A percentile compares a stretch with the other conserved stretches of the same genome.
Evolutionary conservation across 2,888 invertebrate genomes (phyloP).

Genomic region (Phyllotreta cruciferae): DNA sequence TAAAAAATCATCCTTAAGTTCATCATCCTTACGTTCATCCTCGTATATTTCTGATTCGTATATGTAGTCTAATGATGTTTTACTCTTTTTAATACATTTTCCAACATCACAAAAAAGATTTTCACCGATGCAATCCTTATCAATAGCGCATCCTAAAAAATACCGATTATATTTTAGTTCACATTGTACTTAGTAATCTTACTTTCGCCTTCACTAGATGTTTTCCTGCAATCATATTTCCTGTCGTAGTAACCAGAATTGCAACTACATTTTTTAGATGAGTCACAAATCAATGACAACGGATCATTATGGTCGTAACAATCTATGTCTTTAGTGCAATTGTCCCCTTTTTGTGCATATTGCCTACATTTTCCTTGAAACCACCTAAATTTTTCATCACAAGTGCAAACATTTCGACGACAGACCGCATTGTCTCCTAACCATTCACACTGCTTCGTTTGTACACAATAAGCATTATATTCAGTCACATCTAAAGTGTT

Average conservation of each 20-base stretch:
- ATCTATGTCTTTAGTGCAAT: conserved; percentile 34
- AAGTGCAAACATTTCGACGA: conserved; percentile 41
- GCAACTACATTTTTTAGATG: conserved; percentile 40
- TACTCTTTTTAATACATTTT: conserved; percentile 34
- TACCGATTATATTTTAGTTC: conserved; percentile 3
- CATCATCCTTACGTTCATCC: neutral
- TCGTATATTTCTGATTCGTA: neutral
- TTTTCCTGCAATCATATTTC: conserved; percentile 44
- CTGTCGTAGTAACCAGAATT: conserved; percentile 43
- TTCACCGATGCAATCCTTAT: conserved; percentile 38
- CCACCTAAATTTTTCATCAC: conserved; percentile 44
- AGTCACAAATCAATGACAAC: conserved; percentile 39
- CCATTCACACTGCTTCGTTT: conserved; percentile 44
- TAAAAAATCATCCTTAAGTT: neutral
- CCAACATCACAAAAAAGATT: conserved; percentile 39
- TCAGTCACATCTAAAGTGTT: conserved; percentile 43
- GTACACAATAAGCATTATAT: conserved; percentile 41
- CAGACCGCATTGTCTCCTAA: conserved; percentile 43
- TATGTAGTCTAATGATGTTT: neutral
- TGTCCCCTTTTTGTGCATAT: conserved; percentile 40
- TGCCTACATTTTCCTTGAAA: conserved; percentile 44
- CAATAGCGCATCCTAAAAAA: conserved; percentile 45
- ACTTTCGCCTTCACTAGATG: conserved; percentile 27
- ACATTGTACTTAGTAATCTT: conserved; percentile 21
- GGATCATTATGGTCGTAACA: conserved; percentile 44